Conservation (phyloP, 2,113 vertebrate genomes). For the Ophiodon elongatus region DNA sequence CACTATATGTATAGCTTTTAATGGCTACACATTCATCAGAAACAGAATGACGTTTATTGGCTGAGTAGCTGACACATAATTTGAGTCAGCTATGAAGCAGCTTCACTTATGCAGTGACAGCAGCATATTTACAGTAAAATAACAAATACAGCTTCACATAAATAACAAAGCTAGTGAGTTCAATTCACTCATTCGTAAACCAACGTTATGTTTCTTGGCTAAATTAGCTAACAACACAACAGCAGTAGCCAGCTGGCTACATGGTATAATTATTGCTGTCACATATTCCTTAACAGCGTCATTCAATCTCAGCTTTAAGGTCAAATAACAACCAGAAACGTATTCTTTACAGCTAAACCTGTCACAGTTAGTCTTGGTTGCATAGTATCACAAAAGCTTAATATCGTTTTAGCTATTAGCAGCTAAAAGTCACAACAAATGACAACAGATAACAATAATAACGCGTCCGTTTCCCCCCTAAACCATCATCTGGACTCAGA, state of each 20-base stretch:
- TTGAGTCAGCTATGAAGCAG: not conserved
- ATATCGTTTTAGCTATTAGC: not conserved
- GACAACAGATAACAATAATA: not conserved
- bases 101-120: not conserved
- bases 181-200: not conserved
- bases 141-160: not conserved
- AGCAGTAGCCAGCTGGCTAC: not conserved
- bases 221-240: not conserved
- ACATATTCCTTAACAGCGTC: not conserved
- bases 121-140: no score
- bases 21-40: not conserved
- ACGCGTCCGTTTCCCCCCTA: not conserved
- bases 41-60: not conserved
- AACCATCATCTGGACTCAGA: not conserved
- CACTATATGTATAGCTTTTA: not conserved
- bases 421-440: conserved; percentile 27
- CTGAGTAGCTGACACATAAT: not conserved
- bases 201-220: not conserved
- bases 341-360: not conserved
- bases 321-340: not conserved
- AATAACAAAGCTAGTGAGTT: not conserved
- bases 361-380: not conserved
- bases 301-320: not conserved
- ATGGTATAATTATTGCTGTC: not conserved
- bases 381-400: not conserved